These are phyloP conservation scores for Aphodius sticticus DNA, from an alignment of 2,888 invertebrate species.

Conservation along the genomic window DNA sequence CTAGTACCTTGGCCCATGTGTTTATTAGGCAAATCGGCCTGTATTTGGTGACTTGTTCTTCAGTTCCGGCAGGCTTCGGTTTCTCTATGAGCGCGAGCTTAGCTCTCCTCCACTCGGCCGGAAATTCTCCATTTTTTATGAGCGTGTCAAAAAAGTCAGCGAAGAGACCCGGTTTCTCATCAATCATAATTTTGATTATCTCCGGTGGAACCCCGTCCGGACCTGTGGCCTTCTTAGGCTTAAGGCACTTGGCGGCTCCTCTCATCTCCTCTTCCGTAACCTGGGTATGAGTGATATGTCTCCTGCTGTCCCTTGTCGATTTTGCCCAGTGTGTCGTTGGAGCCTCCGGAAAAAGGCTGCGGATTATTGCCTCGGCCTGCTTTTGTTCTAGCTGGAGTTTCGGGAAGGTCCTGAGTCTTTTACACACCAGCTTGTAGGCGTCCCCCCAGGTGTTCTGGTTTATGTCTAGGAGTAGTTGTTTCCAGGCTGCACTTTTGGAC, in stretches of 20 bases:
- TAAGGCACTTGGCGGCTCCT: too few relatives aligned
- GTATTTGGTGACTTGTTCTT: too few relatives aligned
- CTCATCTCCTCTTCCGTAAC: too few relatives aligned
- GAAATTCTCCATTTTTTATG: background rate
- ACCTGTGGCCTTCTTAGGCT: slow-evolving; percentile 18
- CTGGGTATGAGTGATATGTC: too few relatives aligned
- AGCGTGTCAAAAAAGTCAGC: background rate
- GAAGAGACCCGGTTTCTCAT: background rate
- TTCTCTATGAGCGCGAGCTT: background rate
- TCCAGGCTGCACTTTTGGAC: too few relatives aligned
- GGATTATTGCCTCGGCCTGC: background rate
- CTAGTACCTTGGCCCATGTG: background rate
- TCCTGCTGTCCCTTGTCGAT: too few relatives aligned
- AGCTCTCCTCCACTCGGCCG: background rate
- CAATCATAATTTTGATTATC: background rate
- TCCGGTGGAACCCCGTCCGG: slow-evolving; percentile 29
- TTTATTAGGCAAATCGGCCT: background rate
- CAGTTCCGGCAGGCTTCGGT: too few relatives aligned
- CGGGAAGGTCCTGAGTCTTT: background rate
- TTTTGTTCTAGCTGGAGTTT: background rate
- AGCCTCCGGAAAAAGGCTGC: too few relatives aligned
- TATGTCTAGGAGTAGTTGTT: too few relatives aligned
- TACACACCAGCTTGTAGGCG: too few relatives aligned
- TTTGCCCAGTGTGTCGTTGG: too few relatives aligned
- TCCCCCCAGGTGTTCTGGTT: too few relatives aligned